phyloP scores from a whole-genome alignment of 2,888 invertebrate genomes.

The Eupithecia centaureata region DNA sequence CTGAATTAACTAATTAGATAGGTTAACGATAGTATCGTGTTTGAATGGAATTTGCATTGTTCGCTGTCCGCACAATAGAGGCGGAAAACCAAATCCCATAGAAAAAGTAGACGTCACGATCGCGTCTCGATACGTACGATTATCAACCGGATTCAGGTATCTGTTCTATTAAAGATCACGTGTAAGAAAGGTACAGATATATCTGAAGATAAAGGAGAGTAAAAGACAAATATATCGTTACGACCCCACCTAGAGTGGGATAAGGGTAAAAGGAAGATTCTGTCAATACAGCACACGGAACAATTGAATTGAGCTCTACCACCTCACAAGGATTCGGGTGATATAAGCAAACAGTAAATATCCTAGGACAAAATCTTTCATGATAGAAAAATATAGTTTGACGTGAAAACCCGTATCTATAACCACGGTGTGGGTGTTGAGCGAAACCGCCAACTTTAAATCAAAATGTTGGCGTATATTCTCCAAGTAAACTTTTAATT shows the following conservation, averaged over 20 bases:
- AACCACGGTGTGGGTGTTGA: constrained; percentile 50
- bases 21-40: no score
- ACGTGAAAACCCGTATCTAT: constrained; percentile 49
- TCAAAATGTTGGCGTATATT: constrained; percentile 76
- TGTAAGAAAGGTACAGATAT: neutral
- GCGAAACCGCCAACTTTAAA: constrained; percentile 72
- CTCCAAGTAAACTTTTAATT: constrained; percentile 79
- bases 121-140: no score
- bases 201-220: neutral
- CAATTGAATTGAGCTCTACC: neutral
- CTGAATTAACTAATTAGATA: no score
- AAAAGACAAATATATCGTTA: neutral
- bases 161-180: neutral
- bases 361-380: neutral
- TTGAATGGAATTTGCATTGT: no score
- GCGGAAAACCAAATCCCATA: no score
- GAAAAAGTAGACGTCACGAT: no score
- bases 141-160: no score
- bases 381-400: constrained; percentile 35
- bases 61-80: no score
- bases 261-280: neutral
- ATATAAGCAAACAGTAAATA: neutral
- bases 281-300: neutral
- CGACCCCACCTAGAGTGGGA: neutral
- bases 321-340: neutral